Evolutionary conservation across 2,797 vertebrate genomes (phyloP).

Genomic region (Leptoclinus maculatus): DNA sequence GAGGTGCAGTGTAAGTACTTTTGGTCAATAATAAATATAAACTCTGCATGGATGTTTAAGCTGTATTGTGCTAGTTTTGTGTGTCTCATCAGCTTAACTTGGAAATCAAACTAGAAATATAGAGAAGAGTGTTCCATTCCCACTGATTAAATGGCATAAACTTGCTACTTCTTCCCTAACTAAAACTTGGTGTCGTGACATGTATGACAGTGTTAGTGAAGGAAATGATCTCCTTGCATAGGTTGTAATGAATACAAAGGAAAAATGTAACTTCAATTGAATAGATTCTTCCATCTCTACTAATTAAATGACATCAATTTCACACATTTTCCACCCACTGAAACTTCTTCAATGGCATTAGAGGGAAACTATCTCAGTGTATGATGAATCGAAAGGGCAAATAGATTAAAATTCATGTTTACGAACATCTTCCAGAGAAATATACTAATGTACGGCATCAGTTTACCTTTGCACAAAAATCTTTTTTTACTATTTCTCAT

Average conservation of each 20-base stretch:
- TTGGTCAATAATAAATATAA: constrained; percentile 12
- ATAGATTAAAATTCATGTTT: neutral
- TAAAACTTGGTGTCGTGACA: constrained; percentile 47
- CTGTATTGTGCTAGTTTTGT: constrained; percentile 7
- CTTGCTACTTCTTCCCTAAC: constrained; percentile 35
- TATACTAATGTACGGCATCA: neutral
- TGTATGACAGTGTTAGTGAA: constrained; percentile 38
- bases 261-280: constrained; percentile 19
- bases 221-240: constrained; percentile 37
- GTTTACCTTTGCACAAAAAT: neutral
- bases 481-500: neutral
- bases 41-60: constrained; percentile 30
- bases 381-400: neutral
- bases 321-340: constrained; percentile 14
- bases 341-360: constrained; percentile 20
- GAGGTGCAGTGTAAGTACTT: constrained; percentile 96
- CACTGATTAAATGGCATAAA: constrained; percentile 61
- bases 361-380: neutral
- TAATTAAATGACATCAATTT: constrained; percentile 64
- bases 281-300: constrained; percentile 40
- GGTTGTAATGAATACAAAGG: constrained; percentile 47
- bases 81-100: constrained; percentile 51
- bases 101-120: constrained; percentile 26
- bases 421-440: neutral
- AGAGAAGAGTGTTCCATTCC: constrained; percentile 35